A percentile compares a stretch with the other conserved stretches of the same genome.
Conservation (phyloP, 1,140 invertebrate genomes). For the Oscheius sp. region DNA sequence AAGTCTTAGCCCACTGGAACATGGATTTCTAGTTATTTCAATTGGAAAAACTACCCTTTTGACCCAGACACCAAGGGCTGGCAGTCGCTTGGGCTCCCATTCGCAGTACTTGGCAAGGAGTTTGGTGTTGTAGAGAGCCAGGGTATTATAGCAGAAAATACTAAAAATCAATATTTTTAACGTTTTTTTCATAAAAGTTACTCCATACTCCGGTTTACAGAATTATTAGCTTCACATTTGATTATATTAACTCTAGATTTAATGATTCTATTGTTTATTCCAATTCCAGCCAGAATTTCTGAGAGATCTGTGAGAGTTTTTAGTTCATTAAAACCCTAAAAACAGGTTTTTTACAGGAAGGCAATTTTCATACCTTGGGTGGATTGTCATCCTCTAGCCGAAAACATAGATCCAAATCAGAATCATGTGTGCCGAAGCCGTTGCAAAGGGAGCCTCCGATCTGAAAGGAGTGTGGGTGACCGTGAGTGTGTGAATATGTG, state of each 20-base stretch:
- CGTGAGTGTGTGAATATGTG: too few species aligned
- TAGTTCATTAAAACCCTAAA: too few species aligned
- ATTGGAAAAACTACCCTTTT: constrained; percentile 43
- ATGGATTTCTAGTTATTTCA: neutral
- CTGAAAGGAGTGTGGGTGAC: too few species aligned
- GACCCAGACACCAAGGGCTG: constrained; percentile 58
- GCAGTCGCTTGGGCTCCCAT: constrained; percentile 60
- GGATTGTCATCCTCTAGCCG: constrained; percentile 69
- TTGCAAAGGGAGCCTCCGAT: constrained; percentile 91
- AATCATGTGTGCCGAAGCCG: constrained; percentile 82
- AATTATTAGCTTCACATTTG: constrained; percentile 43
- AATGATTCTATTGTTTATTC: constrained; percentile 70
- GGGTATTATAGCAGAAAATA: constrained; percentile 89
- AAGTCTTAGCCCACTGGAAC: neutral
- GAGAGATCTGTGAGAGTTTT: constrained; percentile 67
- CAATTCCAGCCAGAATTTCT: neutral
- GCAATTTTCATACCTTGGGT: too few species aligned
- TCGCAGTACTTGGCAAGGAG: constrained; percentile 81
- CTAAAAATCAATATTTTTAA: constrained; percentile 73
- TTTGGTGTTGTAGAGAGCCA: constrained; percentile 89
- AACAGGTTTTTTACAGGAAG: too few species aligned
- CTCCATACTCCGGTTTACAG: constrained; percentile 70
- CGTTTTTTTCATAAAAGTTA: neutral
- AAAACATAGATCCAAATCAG: constrained; percentile 91
- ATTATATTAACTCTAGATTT: constrained; percentile 68